Evolutionary conservation across 2,113 vertebrate species (phyloP), one percentile per base, ranked within the genome.

Genomic region (Damaliscus lunatus): DNA sequence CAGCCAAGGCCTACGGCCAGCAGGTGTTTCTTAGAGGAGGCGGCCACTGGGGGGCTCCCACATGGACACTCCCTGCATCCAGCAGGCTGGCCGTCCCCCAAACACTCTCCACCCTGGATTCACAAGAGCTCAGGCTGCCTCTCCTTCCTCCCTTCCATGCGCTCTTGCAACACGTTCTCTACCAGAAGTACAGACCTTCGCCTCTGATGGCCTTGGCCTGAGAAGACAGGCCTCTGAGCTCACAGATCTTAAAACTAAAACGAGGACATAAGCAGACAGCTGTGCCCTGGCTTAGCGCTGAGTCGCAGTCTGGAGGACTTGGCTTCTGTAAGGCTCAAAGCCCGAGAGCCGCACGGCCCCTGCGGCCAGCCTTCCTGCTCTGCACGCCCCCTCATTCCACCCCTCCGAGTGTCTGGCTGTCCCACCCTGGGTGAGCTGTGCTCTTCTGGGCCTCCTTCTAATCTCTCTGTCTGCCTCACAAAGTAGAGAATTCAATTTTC

Each of bases 401-500:
- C 7, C 25, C 57, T 27, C 0, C 0, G 27, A 48, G 21, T 2
- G 6, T 53, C 90, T 93, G 83, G n/a, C 46, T 25, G 6, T 19
- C 52, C 40, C 48, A 21, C 74, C n/a, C 55, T 52, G 71, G n/a
- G 50, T 33, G 50, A 94, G 83, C n/a, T 23, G 43, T 80, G 15
- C 62, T 57, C 94, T 93, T 52, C 52, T 67, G 57, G 43, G 12
- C 60, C 9, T 83, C 77, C 62, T 81, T 60, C 97, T 92, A 60
- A 94, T 97, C 80, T 94, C 83, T 81, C 83, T 71, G 59, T 67
- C 95, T 97, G 55, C 88, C 88, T 98, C 88, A 81, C 95, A 89
- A 97, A 93, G 93, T 89, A 23, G 78, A 96, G 91, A 97, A 97
- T 96, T 97, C 14, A 78, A 96, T 97, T 98, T 97, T 91, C 92